Evolutionary conservation across 2,113 vertebrate species (phyloP).

Genomic region (Varanus komodoensis): DNA sequence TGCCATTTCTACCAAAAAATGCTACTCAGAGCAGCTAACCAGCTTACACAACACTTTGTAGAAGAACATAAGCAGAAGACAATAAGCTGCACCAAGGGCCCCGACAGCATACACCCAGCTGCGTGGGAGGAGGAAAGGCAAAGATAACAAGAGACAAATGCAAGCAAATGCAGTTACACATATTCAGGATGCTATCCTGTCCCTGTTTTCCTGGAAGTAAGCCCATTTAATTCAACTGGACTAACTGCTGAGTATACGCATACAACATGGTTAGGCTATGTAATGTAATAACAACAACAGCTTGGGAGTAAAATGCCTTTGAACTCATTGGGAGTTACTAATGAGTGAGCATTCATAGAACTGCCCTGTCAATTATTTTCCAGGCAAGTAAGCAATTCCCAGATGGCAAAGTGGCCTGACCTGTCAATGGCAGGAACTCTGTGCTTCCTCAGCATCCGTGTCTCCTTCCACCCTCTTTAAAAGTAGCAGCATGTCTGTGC

Average conservation of each 20-base stretch:
- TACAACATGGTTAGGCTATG: not conserved
- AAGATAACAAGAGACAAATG: not conserved
- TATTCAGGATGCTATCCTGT: not conserved
- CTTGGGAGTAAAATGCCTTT: not conserved
- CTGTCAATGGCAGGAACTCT: not conserved
- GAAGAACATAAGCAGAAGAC: not conserved
- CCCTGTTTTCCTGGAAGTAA: not conserved
- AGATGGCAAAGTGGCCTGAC: not conserved
- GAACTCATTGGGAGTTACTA: not conserved
- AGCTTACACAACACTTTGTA: too few relatives aligned
- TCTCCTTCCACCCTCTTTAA: not conserved
- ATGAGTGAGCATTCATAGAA: not conserved
- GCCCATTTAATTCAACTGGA: not conserved
- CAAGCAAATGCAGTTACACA: not conserved
- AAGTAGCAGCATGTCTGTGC: not conserved
- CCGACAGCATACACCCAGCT: not conserved
- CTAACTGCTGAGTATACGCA: not conserved
- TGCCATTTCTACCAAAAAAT: too few relatives aligned
- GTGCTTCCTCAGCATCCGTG: not conserved
- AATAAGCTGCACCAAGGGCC: not conserved
- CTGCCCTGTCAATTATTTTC: not conserved
- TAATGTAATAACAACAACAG: too few relatives aligned
- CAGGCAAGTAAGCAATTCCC: not conserved
- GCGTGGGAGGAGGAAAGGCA: not conserved
- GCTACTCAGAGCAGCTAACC: too few relatives aligned